Base-by-base conservation (phyloP, 2,113 vertebrate species). In the Erythrolamprus reginae region DNA sequence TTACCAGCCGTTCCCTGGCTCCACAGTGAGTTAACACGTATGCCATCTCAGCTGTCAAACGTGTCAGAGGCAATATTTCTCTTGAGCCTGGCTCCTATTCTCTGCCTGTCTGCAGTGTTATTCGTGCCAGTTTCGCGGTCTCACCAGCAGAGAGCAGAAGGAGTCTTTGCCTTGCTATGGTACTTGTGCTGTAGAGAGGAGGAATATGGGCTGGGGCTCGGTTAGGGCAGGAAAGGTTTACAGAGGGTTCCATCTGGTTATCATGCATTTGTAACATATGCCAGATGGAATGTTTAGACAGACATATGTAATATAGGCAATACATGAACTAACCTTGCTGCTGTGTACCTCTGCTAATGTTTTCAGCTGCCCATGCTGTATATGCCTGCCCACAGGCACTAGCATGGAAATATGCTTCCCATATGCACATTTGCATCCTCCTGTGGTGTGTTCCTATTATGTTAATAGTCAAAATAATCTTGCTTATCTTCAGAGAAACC, bases 401-500 rank as follows among this genome's bases (percentile, higher is more conserved):
- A 58, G 8, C 13, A 83, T 87, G 45, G 23, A 91, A 83, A 91
- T 88, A 58, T 48, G 51, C 42, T 13, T 55, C 52, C 45, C 53
- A 38, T 47, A 86, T 55, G 84, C 58, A 52, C 50, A 91, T 88
- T 83, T 88, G 70, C 65, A 58, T 91, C 86, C 61, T 88, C 86
- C 53, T 56, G 55, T 88, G 86, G 86, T 48, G 86, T 88, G 45
- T 61, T 88, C 47, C 45, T 83, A 38, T 88, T 88, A 91, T 58
- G 52, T 88, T 91, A 88, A 88, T 88, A 42, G 52, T 26, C 21
- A 52, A 91, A 88, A 91, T 91, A 91, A 91, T 91, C 86, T 61
- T 83, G 70, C 70, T 91, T 88, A 91, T 88, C 86, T 91, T 86
- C 42, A 58, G 86, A 91, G 90, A 58, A 91, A 88, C 86, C 90